Percentiles rank a stretch among this genome's conserved stretches.
These are phyloP conservation scores for Bellardia pandia DNA, from an alignment of 2,888 invertebrate genomes.

Conservation along the genomic window DNA sequence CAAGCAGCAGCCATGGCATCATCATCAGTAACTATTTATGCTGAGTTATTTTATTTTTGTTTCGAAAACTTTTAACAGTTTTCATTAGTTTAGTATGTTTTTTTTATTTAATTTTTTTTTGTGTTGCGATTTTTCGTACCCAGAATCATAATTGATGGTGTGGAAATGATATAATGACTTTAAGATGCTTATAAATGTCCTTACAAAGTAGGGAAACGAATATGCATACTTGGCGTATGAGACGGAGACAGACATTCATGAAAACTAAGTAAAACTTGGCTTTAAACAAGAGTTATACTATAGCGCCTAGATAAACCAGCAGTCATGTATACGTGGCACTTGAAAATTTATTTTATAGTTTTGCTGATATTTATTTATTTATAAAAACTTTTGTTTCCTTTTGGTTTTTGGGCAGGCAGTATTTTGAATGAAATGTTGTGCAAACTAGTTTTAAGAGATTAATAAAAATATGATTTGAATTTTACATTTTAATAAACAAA, in stretches of 20 bases:
- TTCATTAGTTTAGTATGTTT: slow-evolving; percentile 21
- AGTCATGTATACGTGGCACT: not conserved
- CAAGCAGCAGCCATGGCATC: slow-evolving; percentile 11
- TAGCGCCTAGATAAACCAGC: slow-evolving; percentile 3
- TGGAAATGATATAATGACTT: slow-evolving; percentile 69
- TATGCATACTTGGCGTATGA: not conserved
- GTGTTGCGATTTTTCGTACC: not conserved
- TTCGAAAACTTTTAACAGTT: slow-evolving; percentile 56
- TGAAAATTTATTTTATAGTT: slow-evolving; percentile 29
- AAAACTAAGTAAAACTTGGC: not conserved
- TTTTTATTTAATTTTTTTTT: too few relatives aligned
- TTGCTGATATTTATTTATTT: not conserved
- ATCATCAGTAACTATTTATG: slow-evolving; percentile 40
- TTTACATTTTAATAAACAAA: not conserved
- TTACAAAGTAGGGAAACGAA: slow-evolving; percentile 25
- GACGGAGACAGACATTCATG: not conserved
- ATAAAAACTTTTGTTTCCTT: not conserved
- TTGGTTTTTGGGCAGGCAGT: not conserved
- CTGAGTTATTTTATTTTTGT: slow-evolving; percentile 62
- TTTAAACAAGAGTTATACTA: not conserved
- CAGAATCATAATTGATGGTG: slow-evolving; percentile 63
- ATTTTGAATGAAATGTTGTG: not conserved
- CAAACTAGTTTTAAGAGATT: not conserved
- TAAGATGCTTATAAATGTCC: slow-evolving; percentile 60
- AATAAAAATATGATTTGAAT: slow-evolving; percentile 5